Base-by-base conservation (phyloP, 1,140 invertebrate species). In the Hycleus phaleratus region DNA sequence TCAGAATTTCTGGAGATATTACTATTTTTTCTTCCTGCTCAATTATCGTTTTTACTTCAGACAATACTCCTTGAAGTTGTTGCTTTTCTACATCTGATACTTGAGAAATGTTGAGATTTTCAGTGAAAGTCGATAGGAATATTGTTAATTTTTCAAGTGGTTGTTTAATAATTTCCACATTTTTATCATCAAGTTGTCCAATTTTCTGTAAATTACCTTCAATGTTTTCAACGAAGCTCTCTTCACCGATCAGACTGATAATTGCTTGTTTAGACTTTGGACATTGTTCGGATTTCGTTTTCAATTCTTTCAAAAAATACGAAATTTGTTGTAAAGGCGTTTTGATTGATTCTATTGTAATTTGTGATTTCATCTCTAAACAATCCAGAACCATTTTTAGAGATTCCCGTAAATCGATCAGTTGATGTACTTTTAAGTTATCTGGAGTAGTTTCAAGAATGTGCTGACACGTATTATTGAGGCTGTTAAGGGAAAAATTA, bases 261-360 rank as follows among this genome's bases (percentile, higher is more conserved):
- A 65, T 38, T 10, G 57, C 59, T 49, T 56, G 45, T 42, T 59
- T 49, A 4, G 60, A 18, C 38, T 58, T 44, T 11, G 59, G 52
- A 38, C 51, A 46, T 7, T 52, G 12, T 42, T 65, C 57, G 6
- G 39, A 8, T 42, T 56, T 47, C 11, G 45, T 39, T 18, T 10
- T 18, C 7, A 56, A 40, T 6, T 42, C 40, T 18, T n/a, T 38
- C 8, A 40, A 43, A 3, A 46, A 11, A 25, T 48, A 32, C 39
- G 40, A 11, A 39, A 47, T 32, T 32, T 32, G 32, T 32, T 40
- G 59, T 56, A 18, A 7, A 32, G 62, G 50, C 12, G 68, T 67
- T 43, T 56, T 66, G 12, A 70, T 68, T 38, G 70, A 68, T 11
- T 43, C 62, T 47, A 65, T 66, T 9, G 55, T 61, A 26, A 71